phyloP scores from a whole-genome alignment of 1,140 invertebrate genomes.

The Orchestia grillus region DNA sequence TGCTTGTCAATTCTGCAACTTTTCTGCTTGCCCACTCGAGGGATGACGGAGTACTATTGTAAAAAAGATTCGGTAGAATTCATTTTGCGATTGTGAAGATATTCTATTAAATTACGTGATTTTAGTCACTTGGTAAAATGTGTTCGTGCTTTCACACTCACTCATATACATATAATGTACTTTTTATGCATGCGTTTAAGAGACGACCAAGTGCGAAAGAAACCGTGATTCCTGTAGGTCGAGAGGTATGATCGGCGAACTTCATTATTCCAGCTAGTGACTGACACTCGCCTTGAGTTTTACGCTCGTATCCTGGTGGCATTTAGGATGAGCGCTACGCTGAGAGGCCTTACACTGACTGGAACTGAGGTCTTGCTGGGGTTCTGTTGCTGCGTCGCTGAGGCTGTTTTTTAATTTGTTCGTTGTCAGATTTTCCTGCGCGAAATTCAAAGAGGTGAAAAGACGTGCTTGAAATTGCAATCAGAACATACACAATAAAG shows the following conservation, averaged over 20 bases:
- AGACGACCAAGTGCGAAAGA: neutral
- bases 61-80: neutral
- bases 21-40: neutral
- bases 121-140: neutral
- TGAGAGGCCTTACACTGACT: too few relatives aligned
- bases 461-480: too few relatives aligned
- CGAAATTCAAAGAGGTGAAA: too few relatives aligned
- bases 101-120: neutral
- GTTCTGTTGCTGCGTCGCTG: neutral
- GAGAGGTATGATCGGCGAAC: neutral
- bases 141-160: too few relatives aligned
- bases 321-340: too few relatives aligned
- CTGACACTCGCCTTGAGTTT: neutral
- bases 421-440: too few relatives aligned
- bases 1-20: neutral
- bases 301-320: too few relatives aligned
- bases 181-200: neutral
- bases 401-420: too few relatives aligned
- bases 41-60: neutral
- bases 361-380: neutral
- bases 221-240: neutral
- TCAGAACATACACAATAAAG: too few relatives aligned
- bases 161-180: neutral
- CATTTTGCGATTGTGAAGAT: neutral
- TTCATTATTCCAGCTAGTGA: neutral